Percentiles rank a stretch among this genome's conserved stretches.
Evolutionary conservation across 2,113 vertebrate genomes (phyloP).

Genomic region (Porphyrio hochstetteri): DNA sequence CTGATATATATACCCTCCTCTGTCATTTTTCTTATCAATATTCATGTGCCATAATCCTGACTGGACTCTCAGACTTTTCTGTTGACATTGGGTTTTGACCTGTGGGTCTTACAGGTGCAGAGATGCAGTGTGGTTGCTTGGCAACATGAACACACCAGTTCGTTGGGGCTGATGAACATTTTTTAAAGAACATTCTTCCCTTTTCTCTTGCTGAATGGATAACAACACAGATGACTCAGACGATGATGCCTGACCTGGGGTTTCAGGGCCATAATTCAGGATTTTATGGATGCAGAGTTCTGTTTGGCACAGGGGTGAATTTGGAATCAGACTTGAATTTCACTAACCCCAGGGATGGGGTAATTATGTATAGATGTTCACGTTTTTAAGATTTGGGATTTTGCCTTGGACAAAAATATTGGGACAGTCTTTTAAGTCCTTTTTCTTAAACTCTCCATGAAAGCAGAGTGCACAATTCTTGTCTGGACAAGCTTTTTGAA

Average conservation of each 20-base stretch:
- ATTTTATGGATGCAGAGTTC: background rate
- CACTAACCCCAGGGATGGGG: background rate
- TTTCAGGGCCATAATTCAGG: background rate
- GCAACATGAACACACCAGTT: background rate
- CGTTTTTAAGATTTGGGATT: background rate
- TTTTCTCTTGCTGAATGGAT: background rate
- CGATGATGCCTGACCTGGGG: background rate
- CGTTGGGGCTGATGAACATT: background rate
- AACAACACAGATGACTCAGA: background rate
- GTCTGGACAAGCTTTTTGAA: background rate
- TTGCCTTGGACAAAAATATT: background rate
- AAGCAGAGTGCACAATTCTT: background rate
- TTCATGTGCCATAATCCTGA: background rate
- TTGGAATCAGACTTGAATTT: background rate
- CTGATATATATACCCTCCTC: background rate
- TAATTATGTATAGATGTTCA: background rate
- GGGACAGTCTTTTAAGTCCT: background rate
- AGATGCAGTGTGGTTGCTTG: background rate
- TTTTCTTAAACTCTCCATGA: background rate
- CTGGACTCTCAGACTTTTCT: conserved; percentile 16
- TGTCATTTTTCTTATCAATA: background rate
- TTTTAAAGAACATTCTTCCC: conserved; percentile 1
- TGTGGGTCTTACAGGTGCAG: background rate
- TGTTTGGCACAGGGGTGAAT: background rate
- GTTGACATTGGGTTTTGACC: conserved; percentile 22